Percentiles rank a stretch among this genome's conserved stretches.
These are phyloP conservation scores for Hippocampus barbouri DNA, from an alignment of 2,113 vertebrate genomes.

Conservation along the genomic window DNA sequence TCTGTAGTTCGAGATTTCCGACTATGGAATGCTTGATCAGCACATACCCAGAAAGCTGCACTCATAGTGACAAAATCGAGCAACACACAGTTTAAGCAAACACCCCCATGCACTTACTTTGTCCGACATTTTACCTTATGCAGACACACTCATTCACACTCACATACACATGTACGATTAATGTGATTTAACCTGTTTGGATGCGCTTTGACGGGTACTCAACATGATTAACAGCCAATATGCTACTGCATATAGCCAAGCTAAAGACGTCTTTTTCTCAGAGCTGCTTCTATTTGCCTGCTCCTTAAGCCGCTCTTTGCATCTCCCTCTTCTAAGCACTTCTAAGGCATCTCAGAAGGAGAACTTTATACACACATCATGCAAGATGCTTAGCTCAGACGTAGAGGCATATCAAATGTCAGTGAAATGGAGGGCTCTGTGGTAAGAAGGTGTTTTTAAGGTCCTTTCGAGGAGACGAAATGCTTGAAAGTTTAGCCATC, in stretches of 20 bases:
- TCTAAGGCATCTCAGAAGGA: slow-evolving; percentile 55
- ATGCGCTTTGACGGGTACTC: slow-evolving; percentile 68
- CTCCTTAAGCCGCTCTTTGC: slow-evolving; percentile 73
- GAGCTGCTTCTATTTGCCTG: slow-evolving; percentile 58
- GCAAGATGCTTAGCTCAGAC: slow-evolving; percentile 59
- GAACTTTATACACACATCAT: slow-evolving; percentile 53
- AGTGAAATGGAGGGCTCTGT: slow-evolving; percentile 48
- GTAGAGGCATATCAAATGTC: slow-evolving; percentile 65
- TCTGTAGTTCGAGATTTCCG: not conserved
- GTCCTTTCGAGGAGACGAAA: slow-evolving; percentile 48
- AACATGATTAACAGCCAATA: slow-evolving; percentile 72
- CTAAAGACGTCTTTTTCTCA: slow-evolving; percentile 68
- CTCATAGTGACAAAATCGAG: slow-evolving; percentile 20
- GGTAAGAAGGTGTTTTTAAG: slow-evolving; percentile 62
- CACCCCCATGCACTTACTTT: slow-evolving; percentile 24
- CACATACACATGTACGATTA: slow-evolving; percentile 62
- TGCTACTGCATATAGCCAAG: slow-evolving; percentile 58
- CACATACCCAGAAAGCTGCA: slow-evolving; percentile 18
- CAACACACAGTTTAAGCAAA: slow-evolving; percentile 40
- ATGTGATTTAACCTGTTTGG: slow-evolving; percentile 78
- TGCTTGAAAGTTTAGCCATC: slow-evolving; percentile 58
- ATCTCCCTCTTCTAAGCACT: slow-evolving; percentile 70
- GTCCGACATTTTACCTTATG: slow-evolving; percentile 22
- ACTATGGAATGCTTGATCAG: slow-evolving; percentile 13
- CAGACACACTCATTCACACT: slow-evolving; percentile 27